Conservation (phyloP, 2,113 vertebrate genomes). For the Coturnix japonica region DNA sequence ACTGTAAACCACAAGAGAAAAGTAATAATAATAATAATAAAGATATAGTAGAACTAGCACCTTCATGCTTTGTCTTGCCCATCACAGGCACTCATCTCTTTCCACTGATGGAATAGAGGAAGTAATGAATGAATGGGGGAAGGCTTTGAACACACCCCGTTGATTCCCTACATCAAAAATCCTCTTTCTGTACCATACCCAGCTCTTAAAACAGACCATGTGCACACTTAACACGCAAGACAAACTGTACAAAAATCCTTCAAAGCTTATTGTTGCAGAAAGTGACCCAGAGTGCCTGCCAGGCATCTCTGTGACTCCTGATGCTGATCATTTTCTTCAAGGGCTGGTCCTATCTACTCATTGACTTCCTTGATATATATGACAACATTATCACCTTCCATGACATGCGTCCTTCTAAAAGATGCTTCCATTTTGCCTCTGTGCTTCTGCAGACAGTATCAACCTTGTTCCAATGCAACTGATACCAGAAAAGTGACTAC, state of each 20-base stretch:
- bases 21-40: background rate
- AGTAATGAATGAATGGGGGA: background rate
- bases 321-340: background rate
- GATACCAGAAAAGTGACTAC: background rate
- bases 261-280: background rate
- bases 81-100: background rate
- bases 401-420: background rate
- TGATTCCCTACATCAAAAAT: background rate
- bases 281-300: background rate
- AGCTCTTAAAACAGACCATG: background rate
- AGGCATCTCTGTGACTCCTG: background rate
- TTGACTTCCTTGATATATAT: conserved; percentile 25
- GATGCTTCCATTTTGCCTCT: background rate
- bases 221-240: background rate
- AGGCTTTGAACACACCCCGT: background rate
- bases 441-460: background rate
- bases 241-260: background rate
- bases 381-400: background rate
- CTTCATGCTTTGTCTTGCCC: background rate
- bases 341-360: background rate
- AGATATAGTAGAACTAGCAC: background rate
- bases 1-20: background rate
- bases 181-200: background rate
- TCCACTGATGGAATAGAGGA: background rate
- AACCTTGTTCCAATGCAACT: background rate